Evolutionary conservation across 2,888 invertebrate genomes (phyloP), one percentile per base, ranked within the genome.

Genomic region (Polydrusus pterygomalis): DNA sequence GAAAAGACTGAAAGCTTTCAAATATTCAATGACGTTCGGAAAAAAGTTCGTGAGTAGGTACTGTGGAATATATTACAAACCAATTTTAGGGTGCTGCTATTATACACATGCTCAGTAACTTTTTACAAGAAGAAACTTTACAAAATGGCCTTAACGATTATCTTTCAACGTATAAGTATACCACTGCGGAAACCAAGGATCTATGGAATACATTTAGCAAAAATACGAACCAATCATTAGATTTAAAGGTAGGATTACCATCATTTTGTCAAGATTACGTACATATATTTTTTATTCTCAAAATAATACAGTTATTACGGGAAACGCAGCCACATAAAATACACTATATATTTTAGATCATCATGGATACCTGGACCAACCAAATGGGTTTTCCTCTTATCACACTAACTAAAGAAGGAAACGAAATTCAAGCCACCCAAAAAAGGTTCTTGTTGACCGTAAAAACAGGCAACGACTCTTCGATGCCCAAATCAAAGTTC

Each of bases 301-400:
- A 25, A 25, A 3, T 25, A 25, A 25, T 3, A 25, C 25, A 3
- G 25, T 25, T 25, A 25, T 25, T 25, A 25, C 25, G 5, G 25
- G 2, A 25, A 25, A 25, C 25, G 5, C 5, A 20, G 17, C 47
- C 18, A 30, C n/a, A n/a, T 43, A 43, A 13, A 1, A 6, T 13
- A 11, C 40, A n/a, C 1, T 13, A 6, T 13, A 43, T n/a, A 58
- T 68, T 75, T 13, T 83, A 91, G 91, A 87, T 88, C 25, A 91
- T 94, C 77, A 93, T 94, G 93, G 92, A 93, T 80, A 93, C 93
- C 6, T 96, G 96, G 96, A 96, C 95, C 15, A 91, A 93, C 80
- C 92, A 94, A 85, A 94, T 94, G 85, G 96, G 96, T 0, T 96
- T 94, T 85, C 96, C 96, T 0, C 87, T 95, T n/a, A 90, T 96